Percentiles rank a stretch among this genome's conserved stretches.
These are phyloP conservation scores for Anastatus disparis DNA, from an alignment of 1,140 invertebrate species.

Conservation along the genomic window DNA sequence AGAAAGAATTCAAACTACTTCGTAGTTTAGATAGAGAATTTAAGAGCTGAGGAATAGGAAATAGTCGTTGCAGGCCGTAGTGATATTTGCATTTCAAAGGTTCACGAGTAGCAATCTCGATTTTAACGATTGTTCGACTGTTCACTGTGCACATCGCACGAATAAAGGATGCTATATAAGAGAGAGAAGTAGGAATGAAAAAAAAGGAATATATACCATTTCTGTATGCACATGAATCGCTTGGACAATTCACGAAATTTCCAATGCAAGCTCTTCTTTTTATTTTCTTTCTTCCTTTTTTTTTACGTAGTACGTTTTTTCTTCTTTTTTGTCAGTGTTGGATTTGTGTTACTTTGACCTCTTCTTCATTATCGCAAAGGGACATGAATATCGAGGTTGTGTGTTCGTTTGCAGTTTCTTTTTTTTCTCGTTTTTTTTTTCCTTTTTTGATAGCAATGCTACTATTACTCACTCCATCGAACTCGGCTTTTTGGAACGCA, in stretches of 20 bases:
- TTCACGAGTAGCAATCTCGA: constrained; percentile 42
- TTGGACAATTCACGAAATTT: too few relatives aligned
- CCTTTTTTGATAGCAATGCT: not conserved
- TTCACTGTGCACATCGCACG: too few relatives aligned
- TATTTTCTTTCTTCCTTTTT: too few relatives aligned
- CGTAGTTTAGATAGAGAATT: too few relatives aligned
- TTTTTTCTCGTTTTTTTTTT: not conserved
- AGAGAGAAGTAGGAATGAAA: not conserved
- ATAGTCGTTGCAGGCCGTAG: not conserved
- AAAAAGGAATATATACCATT: too few relatives aligned
- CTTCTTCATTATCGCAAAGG: constrained; percentile 8
- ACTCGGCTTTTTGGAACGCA: too few relatives aligned
- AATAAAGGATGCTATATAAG: not conserved
- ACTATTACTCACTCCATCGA: too few relatives aligned
- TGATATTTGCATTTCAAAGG: constrained; percentile 50
- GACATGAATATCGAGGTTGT: not conserved
- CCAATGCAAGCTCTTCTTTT: not conserved
- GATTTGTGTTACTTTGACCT: not conserved
- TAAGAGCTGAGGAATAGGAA: too few relatives aligned
- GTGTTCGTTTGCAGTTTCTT: not conserved
- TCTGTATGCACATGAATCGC: too few relatives aligned
- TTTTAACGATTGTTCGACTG: constrained; percentile 40
- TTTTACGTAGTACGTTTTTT: too few relatives aligned
- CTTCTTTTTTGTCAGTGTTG: too few relatives aligned
- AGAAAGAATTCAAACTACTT: not conserved